A percentile compares a stretch with the other conserved stretches of the same genome.
Evolutionary conservation across 35 echinoderm and acorn worm genomes (phyloP).

Genomic region (Patiria miniata): DNA sequence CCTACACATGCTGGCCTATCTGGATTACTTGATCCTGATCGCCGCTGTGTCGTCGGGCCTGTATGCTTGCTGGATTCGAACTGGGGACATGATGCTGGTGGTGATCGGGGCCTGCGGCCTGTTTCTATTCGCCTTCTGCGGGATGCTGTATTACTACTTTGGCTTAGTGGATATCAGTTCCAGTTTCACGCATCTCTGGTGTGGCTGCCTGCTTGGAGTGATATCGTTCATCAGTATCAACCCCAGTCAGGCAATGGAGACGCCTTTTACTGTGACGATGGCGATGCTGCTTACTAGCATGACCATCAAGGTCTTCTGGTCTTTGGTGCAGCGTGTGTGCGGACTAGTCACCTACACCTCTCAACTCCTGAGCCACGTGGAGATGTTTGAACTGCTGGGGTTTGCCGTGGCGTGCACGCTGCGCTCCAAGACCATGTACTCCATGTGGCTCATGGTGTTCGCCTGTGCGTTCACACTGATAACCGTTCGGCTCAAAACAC

Average conservation of each 20-base stretch:
- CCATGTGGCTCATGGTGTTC: slow-evolving; percentile 79
- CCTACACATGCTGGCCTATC: slow-evolving; percentile 57
- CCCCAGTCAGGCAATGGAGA: slow-evolving; percentile 11
- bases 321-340: slow-evolving; percentile 47
- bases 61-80: slow-evolving; percentile 83
- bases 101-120: slow-evolving; percentile 76
- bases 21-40: slow-evolving; percentile 73
- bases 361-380: slow-evolving; percentile 61
- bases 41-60: slow-evolving; percentile 75
- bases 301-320: slow-evolving; percentile 70
- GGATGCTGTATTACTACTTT: slow-evolving; percentile 97
- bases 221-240: slow-evolving; percentile 69
- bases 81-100: slow-evolving; percentile 58
- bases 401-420: slow-evolving; percentile 87
- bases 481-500: slow-evolving; percentile 69
- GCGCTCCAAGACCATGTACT: slow-evolving; percentile 40
- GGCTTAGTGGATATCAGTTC: slow-evolving; percentile 52
- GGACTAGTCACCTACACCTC: slow-evolving; percentile 69
- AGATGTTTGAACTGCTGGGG: slow-evolving; percentile 81
- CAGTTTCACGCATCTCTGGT: slow-evolving; percentile 89
- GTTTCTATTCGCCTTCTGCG: slow-evolving; percentile 78
- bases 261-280: slow-evolving; percentile 52
- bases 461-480: slow-evolving; percentile 71
- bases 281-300: slow-evolving; percentile 71
- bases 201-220: slow-evolving; percentile 87